Evolutionary conservation across 2,888 invertebrate genomes (phyloP).

Genomic region (Lordiphosa fenestrarum): DNA sequence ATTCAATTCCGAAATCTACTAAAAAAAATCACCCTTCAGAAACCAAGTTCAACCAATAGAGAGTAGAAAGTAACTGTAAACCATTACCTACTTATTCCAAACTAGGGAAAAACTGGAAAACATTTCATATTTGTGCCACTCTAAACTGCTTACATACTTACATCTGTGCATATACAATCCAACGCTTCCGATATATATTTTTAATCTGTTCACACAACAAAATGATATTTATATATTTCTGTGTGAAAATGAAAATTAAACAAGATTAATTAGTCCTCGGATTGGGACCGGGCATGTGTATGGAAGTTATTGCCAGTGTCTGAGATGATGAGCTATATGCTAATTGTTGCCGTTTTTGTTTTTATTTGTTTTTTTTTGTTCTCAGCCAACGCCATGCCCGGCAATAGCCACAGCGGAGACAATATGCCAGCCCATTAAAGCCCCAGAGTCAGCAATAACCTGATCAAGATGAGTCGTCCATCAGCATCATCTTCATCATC

Average conservation of each 20-base stretch:
- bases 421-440: constrained; percentile 44
- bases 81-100: no score
- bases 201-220: constrained; percentile 22
- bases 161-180: not conserved
- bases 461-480: constrained; percentile 61
- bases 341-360: constrained; percentile 41
- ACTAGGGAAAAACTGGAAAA: no score
- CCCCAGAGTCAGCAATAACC: constrained; percentile 15
- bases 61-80: no score
- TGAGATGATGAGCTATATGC: constrained; percentile 39
- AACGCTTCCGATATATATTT: constrained; percentile 22
- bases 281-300: constrained; percentile 9
- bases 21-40: no score
- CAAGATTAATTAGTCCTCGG: constrained; percentile 36
- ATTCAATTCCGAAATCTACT: no score
- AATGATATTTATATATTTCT: constrained; percentile 13
- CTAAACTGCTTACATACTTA: not conserved
- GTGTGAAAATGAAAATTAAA: constrained; percentile 58
- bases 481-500: constrained; percentile 17
- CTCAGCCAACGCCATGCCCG: constrained; percentile 42
- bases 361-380: constrained; percentile 27
- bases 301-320: constrained; percentile 55
- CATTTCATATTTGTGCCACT: not conserved
- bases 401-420: constrained; percentile 23
- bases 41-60: no score